Conservation (phyloP, 2,113 vertebrate genomes). For the Perognathus longimembris region DNA sequence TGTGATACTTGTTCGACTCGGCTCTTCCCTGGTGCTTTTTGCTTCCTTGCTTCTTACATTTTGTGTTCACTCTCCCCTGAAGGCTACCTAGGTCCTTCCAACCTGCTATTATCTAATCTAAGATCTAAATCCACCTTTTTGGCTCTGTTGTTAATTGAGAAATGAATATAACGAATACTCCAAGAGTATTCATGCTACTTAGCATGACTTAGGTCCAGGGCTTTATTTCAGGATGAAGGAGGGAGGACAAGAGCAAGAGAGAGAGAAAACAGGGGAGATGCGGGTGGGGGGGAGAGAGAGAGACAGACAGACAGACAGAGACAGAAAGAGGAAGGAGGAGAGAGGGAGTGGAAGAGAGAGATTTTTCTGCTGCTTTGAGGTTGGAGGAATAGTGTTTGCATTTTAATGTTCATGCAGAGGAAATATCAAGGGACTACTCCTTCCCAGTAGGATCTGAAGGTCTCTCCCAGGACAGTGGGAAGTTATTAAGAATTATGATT, state of each 20-base stretch:
- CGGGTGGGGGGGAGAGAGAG: too few relatives aligned
- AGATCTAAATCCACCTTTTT: background rate
- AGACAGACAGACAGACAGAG: background rate
- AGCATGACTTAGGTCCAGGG: background rate
- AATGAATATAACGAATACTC: background rate
- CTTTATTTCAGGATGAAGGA: too few relatives aligned
- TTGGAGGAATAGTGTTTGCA: constrained; percentile 9
- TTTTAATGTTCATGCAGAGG: background rate
- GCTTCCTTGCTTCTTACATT: background rate
- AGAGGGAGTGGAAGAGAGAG: too few relatives aligned
- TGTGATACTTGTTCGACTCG: background rate
- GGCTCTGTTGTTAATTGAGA: background rate
- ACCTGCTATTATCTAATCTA: background rate
- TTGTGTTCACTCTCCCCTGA: background rate
- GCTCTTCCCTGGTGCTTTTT: background rate
- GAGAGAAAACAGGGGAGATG: too few relatives aligned
- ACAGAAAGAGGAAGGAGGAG: background rate
- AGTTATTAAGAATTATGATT: background rate
- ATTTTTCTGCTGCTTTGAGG: background rate
- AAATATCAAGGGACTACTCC: background rate
- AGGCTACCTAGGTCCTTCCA: background rate
- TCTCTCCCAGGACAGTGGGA: background rate
- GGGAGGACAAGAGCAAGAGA: too few relatives aligned
- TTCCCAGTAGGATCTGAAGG: background rate
- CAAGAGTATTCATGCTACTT: background rate